These are phyloP conservation scores for Trogon surrucura DNA, from an alignment of 2,113 vertebrate species.

Conservation along the genomic window DNA sequence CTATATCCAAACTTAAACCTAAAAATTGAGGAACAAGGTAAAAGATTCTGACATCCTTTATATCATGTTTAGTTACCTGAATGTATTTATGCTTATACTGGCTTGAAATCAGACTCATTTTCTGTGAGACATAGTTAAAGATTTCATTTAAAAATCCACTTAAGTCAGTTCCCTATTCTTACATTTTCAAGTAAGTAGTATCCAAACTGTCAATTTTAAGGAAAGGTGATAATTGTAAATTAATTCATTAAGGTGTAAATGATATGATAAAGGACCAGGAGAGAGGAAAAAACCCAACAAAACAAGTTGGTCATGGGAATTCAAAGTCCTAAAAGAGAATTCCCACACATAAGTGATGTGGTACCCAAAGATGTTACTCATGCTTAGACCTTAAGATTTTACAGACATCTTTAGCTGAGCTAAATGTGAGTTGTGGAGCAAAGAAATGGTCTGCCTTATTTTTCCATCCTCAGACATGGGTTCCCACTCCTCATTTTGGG, in stretches of 20 bases:
- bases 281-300: not conserved
- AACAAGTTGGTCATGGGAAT: not conserved
- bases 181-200: not conserved
- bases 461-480: not conserved
- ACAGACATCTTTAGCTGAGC: not conserved
- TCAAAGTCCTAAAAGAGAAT: not conserved
- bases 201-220: not conserved
- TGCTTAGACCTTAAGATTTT: not conserved
- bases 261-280: not conserved
- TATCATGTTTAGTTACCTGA: not conserved
- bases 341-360: not conserved
- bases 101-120: not conserved
- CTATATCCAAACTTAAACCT: not conserved
- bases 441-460: not conserved
- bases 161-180: not conserved
- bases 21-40: not conserved
- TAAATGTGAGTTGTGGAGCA: not conserved
- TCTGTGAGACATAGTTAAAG: not conserved
- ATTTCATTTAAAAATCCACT: not conserved
- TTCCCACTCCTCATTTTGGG: not conserved
- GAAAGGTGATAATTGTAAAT: not conserved
- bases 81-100: not conserved
- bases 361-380: not conserved
- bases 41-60: not conserved
- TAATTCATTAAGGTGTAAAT: not conserved